Conservation (phyloP, 2,797 vertebrate species). For the Ctenosaura bakeri region DNA sequence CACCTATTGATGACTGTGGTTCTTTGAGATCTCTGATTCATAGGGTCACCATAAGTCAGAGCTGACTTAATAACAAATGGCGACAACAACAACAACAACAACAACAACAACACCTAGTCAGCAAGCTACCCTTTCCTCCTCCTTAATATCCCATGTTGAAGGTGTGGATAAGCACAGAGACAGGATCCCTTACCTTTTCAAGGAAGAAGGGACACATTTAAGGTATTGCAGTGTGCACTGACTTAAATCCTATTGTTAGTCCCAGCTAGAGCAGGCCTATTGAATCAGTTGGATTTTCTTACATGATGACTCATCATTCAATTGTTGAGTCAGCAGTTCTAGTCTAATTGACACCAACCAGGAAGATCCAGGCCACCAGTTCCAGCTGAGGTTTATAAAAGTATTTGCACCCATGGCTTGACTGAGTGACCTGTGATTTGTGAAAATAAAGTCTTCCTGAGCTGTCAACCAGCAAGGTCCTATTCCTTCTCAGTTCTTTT, state of each 20-base stretch:
- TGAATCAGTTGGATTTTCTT: too few species aligned
- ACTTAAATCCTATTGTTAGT: too few species aligned
- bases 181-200: not conserved
- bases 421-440: not conserved
- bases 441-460: not conserved
- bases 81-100: too few species aligned
- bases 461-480: not conserved
- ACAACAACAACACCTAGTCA: not conserved
- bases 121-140: not conserved
- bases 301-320: too few species aligned
- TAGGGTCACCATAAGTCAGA: too few species aligned
- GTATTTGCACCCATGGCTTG: not conserved
- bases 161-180: not conserved
- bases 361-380: too few species aligned
- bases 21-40: too few species aligned
- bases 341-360: too few species aligned
- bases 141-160: not conserved
- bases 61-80: too few species aligned
- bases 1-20: too few species aligned
- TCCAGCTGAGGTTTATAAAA: not conserved
- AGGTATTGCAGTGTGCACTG: not conserved
- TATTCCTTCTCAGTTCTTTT: not conserved
- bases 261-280: too few species aligned
- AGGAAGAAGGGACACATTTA: not conserved
- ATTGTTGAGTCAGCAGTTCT: too few species aligned